These are phyloP conservation scores for Protobothrops mucrosquamatus DNA, from an alignment of 2,113 vertebrate genomes.

Conservation along the genomic window DNA sequence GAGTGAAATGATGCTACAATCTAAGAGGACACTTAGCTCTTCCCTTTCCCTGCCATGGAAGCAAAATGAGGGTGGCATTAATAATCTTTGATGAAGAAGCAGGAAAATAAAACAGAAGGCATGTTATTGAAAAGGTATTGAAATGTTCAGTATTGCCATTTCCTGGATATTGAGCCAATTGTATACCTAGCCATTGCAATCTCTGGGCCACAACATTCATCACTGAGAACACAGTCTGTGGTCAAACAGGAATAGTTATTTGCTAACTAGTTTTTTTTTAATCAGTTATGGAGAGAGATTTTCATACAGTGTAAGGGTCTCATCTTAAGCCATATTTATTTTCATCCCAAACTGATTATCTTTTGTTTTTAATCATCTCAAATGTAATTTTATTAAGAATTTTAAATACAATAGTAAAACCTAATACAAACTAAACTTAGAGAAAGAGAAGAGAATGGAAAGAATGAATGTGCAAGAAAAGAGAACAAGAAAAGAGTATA, in stretches of 20 bases:
- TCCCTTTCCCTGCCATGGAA: neutral
- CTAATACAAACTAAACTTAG: neutral
- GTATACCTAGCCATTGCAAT: constrained; percentile 34
- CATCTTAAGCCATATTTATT: constrained; percentile 40
- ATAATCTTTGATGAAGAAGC: constrained; percentile 28
- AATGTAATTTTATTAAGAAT: neutral
- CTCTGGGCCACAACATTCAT: constrained; percentile 52
- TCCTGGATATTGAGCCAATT: neutral
- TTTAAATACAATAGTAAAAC: neutral
- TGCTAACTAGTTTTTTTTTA: constrained; percentile 52
- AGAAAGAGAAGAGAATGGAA: neutral
- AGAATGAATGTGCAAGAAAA: neutral
- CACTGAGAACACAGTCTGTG: constrained; percentile 43
- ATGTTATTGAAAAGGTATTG: neutral
- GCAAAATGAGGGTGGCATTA: neutral
- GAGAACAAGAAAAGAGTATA: neutral
- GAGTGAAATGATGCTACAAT: constrained; percentile 34
- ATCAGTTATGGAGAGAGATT: constrained; percentile 49
- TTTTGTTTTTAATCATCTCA: neutral
- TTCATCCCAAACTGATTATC: constrained; percentile 21
- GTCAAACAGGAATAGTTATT: constrained; percentile 62
- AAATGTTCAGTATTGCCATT: neutral
- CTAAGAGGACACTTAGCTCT: constrained; percentile 3
- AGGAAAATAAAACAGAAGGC: neutral
- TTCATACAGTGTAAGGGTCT: constrained; percentile 50